A percentile compares a stretch with the other conserved stretches of the same genome.
Conservation (phyloP, 2,113 vertebrate genomes). For the Phrynosoma blainvillii region DNA sequence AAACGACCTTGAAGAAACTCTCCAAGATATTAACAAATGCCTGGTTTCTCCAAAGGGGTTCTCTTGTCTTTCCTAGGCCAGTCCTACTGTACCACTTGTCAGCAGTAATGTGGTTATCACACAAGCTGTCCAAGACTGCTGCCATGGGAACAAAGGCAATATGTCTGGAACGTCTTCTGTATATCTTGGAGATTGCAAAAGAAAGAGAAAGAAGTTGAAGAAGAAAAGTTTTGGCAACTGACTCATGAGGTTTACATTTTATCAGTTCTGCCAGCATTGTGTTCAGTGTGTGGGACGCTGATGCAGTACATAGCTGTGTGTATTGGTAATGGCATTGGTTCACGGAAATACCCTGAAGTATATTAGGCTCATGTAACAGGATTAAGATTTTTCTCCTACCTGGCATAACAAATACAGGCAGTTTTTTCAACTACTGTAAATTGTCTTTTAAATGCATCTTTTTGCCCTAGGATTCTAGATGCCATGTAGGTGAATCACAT, state of each 20-base stretch:
- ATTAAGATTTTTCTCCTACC: slow-evolving; percentile 59
- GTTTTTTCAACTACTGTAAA: slow-evolving; percentile 55
- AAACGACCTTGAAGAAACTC: slow-evolving; percentile 22
- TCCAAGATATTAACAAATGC: slow-evolving; percentile 24
- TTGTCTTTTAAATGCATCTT: slow-evolving; percentile 49
- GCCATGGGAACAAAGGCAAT: slow-evolving; percentile 54
- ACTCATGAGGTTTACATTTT: slow-evolving; percentile 69
- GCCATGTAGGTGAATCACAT: slow-evolving; percentile 41
- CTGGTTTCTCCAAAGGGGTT: background rate
- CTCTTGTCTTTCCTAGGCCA: slow-evolving; percentile 21
- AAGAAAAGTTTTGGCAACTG: slow-evolving; percentile 59
- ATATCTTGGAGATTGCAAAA: slow-evolving; percentile 55
- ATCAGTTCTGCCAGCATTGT: slow-evolving; percentile 64
- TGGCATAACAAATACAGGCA: slow-evolving; percentile 58
- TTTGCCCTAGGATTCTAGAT: slow-evolving; percentile 51
- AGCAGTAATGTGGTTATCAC: slow-evolving; percentile 10
- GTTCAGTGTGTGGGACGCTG: slow-evolving; percentile 76
- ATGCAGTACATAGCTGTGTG: slow-evolving; percentile 71
- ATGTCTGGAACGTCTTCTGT: slow-evolving; percentile 57
- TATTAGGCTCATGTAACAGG: slow-evolving; percentile 62
- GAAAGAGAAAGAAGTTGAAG: slow-evolving; percentile 47
- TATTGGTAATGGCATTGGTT: slow-evolving; percentile 71
- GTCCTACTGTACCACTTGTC: slow-evolving; percentile 4
- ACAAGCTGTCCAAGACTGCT: background rate
- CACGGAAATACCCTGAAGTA: slow-evolving; percentile 66